Base-by-base conservation (phyloP, 2,888 invertebrate species). In the Slavum lentiscoides region DNA sequence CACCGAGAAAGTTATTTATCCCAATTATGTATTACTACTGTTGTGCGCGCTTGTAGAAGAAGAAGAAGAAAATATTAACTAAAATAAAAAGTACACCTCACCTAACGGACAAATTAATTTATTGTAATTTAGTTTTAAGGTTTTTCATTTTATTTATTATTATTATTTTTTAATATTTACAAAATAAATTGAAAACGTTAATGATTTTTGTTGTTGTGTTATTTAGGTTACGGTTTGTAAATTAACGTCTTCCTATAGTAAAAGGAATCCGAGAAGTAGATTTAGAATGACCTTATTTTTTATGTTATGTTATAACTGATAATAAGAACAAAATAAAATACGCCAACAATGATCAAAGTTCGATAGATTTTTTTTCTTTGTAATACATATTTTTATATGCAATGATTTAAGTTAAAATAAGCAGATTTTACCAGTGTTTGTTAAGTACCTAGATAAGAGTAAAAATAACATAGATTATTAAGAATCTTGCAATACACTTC, bases 151-250 rank as follows among this genome's bases (percentile, higher is more conserved):
- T 49, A 49, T 49, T 49, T 13, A 49, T 30, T 23, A 53, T 74
- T 53, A 64, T 62, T 53, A 74, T 55, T 64, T 8, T 19, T 74
- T 61, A 39, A 66, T 53, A 55, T 37, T 64, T 64, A 0, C 8
- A 64, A 74, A 53, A 55, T 2, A 74, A 74, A 74, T 74, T 30
- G 21, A 74, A 74, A 64, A 17, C 8, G 49, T 30, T 62, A 53
- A 53, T 1, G n/a, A 37, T 74, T 53, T 19, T 61, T 64, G 30
- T 53, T 62, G 30, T n/a, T 30, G 30, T 30, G 30, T 30, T 30
- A 30, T 49, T 1, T 53, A 7, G 4, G 11, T 23, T 2, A 49
- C 21, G 7, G 8, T 68, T 23, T 11, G 30, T 8, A 53, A 53
- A 53, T 30, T 8, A 68, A 17, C 3, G 8, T 49, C 49, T n/a